Evolutionary conservation across 1,140 invertebrate species (phyloP).

Genomic region (Scaptomyza hsui): DNA sequence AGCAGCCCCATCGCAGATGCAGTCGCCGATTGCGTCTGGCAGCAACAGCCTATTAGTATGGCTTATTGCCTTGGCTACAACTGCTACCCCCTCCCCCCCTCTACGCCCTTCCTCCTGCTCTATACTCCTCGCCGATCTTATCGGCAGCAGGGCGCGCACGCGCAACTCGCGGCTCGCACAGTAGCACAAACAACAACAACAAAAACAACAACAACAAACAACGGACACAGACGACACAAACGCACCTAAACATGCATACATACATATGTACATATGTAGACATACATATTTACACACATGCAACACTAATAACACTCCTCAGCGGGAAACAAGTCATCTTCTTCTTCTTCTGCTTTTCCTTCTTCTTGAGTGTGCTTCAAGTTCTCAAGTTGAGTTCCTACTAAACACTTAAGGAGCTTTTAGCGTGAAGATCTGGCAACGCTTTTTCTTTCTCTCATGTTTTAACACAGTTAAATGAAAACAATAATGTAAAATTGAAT

Average conservation of each 20-base stretch:
- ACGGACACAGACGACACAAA: conserved; percentile 18
- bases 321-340: conserved; percentile 1
- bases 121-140: conserved; percentile 59
- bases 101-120: not conserved
- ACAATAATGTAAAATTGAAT: too few species aligned
- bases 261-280: conserved; percentile 14
- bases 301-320: conserved; percentile 55
- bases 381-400: too few species aligned
- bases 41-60: conserved; percentile 77
- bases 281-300: conserved; percentile 30
- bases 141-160: conserved; percentile 70
- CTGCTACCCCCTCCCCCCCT: not conserved
- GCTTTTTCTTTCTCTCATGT: too few species aligned
- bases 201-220: not conserved
- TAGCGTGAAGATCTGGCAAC: too few species aligned
- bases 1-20: conserved; percentile 37
- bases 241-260: conserved; percentile 27
- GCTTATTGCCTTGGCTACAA: conserved; percentile 65
- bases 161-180: conserved; percentile 57
- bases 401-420: too few species aligned
- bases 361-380: too few species aligned
- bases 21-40: conserved; percentile 34
- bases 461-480: too few species aligned
- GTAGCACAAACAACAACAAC: conserved; percentile 19
- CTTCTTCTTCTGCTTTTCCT: too few species aligned